A percentile compares a stretch with the other conserved stretches of the same genome.
Conservation (phyloP, 2,113 vertebrate species). For the Oryzias javanicus region DNA sequence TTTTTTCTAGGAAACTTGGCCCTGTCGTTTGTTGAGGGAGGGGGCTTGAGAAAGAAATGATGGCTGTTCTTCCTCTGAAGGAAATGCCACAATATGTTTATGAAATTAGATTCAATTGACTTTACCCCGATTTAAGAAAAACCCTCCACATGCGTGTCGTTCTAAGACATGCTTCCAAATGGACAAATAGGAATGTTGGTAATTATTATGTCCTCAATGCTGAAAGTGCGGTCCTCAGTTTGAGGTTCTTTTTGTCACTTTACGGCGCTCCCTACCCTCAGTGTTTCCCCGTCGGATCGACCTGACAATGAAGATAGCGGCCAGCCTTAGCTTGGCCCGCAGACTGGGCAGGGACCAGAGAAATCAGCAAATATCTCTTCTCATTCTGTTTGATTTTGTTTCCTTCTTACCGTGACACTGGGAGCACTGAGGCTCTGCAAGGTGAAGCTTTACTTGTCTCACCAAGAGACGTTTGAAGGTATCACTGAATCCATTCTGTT, state of each 20-base stretch:
- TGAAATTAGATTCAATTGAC: slow-evolving; percentile 57
- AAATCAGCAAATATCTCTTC: slow-evolving; percentile 47
- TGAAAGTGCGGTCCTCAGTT: slow-evolving; percentile 48
- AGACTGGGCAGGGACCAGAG: slow-evolving; percentile 72
- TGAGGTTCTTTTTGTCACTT: slow-evolving; percentile 57
- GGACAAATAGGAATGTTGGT: slow-evolving; percentile 74
- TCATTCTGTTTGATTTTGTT: slow-evolving; percentile 33
- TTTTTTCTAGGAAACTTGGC: slow-evolving; percentile 58
- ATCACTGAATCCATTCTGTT: slow-evolving; percentile 73
- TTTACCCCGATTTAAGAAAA: slow-evolving; percentile 24
- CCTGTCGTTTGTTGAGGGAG: slow-evolving; percentile 45
- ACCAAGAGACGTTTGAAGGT: slow-evolving; percentile 69
- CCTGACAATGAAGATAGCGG: slow-evolving; percentile 43
- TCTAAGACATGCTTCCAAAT: slow-evolving; percentile 65
- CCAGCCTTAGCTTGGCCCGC: slow-evolving; percentile 43
- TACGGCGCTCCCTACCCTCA: slow-evolving; percentile 56
- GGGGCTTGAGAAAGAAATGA: slow-evolving; percentile 43
- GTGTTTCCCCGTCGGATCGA: slow-evolving; percentile 37
- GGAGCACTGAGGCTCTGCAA: slow-evolving; percentile 50
- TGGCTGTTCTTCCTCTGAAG: slow-evolving; percentile 45
- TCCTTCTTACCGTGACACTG: slow-evolving; percentile 57
- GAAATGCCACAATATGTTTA: slow-evolving; percentile 55
- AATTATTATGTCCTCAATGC: slow-evolving; percentile 28
- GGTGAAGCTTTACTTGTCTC: slow-evolving; percentile 57
- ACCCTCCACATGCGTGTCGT: slow-evolving; percentile 61